These are phyloP conservation scores for Enteromius fasciolatus DNA, from an alignment of 2,797 vertebrate species.

Conservation along the genomic window DNA sequence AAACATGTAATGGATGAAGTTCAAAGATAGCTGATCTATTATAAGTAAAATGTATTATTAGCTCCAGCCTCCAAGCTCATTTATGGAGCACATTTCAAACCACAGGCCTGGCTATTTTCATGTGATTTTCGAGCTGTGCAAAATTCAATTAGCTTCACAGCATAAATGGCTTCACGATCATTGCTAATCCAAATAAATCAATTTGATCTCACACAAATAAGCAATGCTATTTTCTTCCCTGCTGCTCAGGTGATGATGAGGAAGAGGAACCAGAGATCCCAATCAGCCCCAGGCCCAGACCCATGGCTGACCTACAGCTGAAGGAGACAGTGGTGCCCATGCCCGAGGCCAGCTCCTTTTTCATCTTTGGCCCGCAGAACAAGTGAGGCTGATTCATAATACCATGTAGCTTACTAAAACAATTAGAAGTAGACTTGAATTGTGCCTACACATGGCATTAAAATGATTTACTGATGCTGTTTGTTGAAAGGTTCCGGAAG, in stretches of 20 bases:
- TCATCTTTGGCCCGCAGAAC: conserved; percentile 95
- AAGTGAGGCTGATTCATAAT: conserved; percentile 78
- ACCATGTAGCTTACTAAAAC: neutral
- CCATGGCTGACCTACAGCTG: conserved; percentile 93
- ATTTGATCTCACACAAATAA: neutral
- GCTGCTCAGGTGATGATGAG: conserved; percentile 89
- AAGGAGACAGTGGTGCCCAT: conserved; percentile 97
- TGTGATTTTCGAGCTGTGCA: neutral
- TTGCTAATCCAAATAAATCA: conserved; percentile 1
- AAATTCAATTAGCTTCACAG: neutral
- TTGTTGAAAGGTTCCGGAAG: conserved; percentile 84
- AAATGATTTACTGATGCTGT: neutral
- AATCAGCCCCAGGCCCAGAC: conserved; percentile 90
- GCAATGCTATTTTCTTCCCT: neutral
- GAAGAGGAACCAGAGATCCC: conserved; percentile 97
- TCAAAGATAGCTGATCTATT: conserved; percentile 51
- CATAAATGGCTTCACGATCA: neutral
- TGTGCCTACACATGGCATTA: neutral
- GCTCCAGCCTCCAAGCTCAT: conserved; percentile 59
- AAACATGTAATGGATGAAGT: conserved; percentile 33
- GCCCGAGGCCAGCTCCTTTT: conserved; percentile 95
- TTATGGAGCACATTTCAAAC: conserved; percentile 61
- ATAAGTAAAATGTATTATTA: conserved; percentile 70
- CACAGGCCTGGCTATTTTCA: conserved; percentile 22
- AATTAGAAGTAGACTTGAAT: too few relatives aligned